These are phyloP conservation scores for Blastobasis adustella DNA, from an alignment of 2,888 invertebrate genomes.

Conservation along the genomic window DNA sequence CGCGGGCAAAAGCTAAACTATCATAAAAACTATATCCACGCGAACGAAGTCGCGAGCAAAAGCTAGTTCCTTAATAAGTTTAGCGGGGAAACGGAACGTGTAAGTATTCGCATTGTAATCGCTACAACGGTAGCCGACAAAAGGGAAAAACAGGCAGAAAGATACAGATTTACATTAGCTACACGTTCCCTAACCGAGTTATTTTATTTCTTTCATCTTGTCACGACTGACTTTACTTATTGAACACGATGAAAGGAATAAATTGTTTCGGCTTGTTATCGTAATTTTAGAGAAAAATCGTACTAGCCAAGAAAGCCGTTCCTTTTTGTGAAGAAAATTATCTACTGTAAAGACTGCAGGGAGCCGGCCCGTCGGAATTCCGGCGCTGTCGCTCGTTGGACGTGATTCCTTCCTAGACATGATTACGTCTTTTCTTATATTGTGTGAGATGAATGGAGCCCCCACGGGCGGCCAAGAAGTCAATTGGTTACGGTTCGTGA, in stretches of 20 bases:
- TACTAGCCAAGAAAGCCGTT: constrained; percentile 29
- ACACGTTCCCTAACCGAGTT: not conserved
- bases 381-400: constrained; percentile 60
- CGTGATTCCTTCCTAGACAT: constrained; percentile 63
- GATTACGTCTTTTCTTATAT: constrained; percentile 67
- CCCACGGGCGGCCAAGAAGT: constrained; percentile 42
- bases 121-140: no score
- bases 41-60: no score
- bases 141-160: no score
- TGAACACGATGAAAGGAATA: constrained; percentile 12
- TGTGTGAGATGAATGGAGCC: constrained; percentile 55
- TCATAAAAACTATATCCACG: no score
- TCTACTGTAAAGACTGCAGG: constrained; percentile 37
- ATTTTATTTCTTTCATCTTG: constrained; percentile 2
- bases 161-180: not conserved
- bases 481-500: constrained; percentile 52
- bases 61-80: not conserved
- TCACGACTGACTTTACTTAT: constrained; percentile 1
- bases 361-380: constrained; percentile 58
- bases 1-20: no score
- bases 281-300: constrained; percentile 35
- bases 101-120: no score
- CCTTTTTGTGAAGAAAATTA: constrained; percentile 48
- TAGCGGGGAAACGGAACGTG: no score
- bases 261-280: constrained; percentile 28